Evolutionary conservation across 1,140 invertebrate species (phyloP).

Genomic region (Drosophila kohkoa): DNA sequence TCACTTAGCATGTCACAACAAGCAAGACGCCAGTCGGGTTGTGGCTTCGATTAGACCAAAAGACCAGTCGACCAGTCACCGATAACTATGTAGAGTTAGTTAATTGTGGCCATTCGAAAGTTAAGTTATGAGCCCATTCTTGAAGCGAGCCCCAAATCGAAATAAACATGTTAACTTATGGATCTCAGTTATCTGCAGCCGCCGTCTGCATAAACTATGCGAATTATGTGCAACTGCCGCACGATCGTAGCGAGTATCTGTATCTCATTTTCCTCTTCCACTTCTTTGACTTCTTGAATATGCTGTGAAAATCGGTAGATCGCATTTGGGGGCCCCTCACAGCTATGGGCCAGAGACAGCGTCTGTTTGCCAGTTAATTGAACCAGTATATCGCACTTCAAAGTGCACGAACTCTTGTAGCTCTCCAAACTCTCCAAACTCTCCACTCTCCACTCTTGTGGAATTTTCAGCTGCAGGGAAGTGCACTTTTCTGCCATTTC

Average conservation of each 20-base stretch:
- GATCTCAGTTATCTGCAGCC: slow-evolving; percentile 59
- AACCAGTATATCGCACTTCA: slow-evolving; percentile 70
- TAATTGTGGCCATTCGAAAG: slow-evolving; percentile 67
- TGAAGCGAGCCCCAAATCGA: slow-evolving; percentile 22
- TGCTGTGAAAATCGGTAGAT: slow-evolving; percentile 39
- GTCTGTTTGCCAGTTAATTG: slow-evolving; percentile 60
- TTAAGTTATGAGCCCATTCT: slow-evolving; percentile 66
- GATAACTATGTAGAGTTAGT: slow-evolving; percentile 52
- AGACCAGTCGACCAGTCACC: slow-evolving; percentile 30
- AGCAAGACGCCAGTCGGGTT: slow-evolving; percentile 4
- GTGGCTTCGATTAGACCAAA: slow-evolving; percentile 21
- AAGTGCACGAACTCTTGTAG: not conserved
- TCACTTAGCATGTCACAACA: slow-evolving; percentile 72
- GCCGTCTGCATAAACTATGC: slow-evolving; percentile 66
- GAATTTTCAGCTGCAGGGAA: slow-evolving; percentile 34
- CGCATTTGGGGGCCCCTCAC: not conserved
- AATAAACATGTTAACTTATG: slow-evolving; percentile 72
- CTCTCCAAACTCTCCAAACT: not conserved
- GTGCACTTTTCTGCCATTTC: slow-evolving; percentile 40
- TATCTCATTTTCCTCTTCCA: not conserved
- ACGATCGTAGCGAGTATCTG: not conserved
- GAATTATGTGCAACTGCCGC: slow-evolving; percentile 64
- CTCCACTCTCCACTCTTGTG: slow-evolving; percentile 6
- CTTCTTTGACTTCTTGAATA: slow-evolving; percentile 7
- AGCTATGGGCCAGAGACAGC: slow-evolving; percentile 61